phyloP scores from a whole-genome alignment of 2,113 vertebrate species.

The Hymenochirus boettgeri region DNA sequence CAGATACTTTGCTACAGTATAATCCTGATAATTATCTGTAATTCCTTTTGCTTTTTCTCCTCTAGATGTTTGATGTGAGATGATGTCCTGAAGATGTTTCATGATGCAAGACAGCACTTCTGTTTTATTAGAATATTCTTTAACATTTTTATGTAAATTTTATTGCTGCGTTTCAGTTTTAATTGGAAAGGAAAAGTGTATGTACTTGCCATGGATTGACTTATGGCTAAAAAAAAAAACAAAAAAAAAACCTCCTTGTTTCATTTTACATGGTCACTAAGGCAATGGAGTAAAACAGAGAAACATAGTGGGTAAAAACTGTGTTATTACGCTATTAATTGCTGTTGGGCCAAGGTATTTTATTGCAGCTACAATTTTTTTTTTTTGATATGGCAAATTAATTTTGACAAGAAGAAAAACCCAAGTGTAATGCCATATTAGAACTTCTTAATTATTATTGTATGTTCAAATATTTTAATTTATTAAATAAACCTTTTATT shows the following conservation, averaged over 20 bases:
- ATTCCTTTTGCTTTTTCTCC: too few relatives aligned
- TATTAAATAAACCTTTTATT: slow-evolving; percentile 3
- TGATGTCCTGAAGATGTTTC: too few relatives aligned
- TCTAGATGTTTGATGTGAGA: too few relatives aligned
- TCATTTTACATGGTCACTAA: background rate
- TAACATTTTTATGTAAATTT: slow-evolving; percentile 1
- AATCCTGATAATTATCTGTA: too few relatives aligned
- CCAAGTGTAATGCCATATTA: background rate
- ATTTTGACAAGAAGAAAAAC: too few relatives aligned
- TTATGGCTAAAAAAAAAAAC: too few relatives aligned
- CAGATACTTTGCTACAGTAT: too few relatives aligned
- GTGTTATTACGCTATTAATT: background rate
- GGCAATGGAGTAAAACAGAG: background rate
- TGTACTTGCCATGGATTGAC: background rate
- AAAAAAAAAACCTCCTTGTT: too few relatives aligned
- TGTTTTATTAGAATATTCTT: background rate
- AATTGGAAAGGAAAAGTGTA: background rate
- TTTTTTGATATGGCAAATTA: too few relatives aligned
- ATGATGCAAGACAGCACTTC: too few relatives aligned
- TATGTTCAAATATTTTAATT: slow-evolving; percentile 2
- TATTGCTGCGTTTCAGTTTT: background rate
- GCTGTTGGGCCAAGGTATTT: background rate
- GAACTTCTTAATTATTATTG: background rate
- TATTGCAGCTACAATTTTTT: background rate
- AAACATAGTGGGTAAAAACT: background rate